Evolutionary conservation across 2,113 vertebrate genomes (phyloP).

Genomic region (Marmota flaviventris): DNA sequence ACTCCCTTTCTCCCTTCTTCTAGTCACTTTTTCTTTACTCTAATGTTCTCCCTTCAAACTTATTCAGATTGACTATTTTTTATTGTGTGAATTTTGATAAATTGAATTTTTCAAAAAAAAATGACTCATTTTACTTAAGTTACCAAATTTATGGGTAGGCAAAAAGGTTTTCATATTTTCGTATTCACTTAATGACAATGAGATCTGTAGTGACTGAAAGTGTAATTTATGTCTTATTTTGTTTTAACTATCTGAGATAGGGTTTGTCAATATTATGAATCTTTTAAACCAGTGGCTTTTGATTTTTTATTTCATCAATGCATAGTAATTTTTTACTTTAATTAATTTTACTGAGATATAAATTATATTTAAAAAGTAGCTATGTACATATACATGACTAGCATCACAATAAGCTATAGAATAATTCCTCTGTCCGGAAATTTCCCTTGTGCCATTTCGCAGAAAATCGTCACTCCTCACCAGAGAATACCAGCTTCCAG

Average conservation of each 20-base stretch:
- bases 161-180: background rate
- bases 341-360: background rate
- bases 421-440: background rate
- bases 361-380: background rate
- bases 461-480: background rate
- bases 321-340: background rate
- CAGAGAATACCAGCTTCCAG: background rate
- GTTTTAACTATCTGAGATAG: background rate
- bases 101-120: background rate
- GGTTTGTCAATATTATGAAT: background rate
- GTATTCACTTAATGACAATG: no score
- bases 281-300: background rate
- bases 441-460: background rate
- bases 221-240: background rate
- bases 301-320: background rate
- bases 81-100: background rate
- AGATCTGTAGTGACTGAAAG: background rate
- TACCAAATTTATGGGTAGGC: background rate
- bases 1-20: no score
- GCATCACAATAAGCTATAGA: background rate
- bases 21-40: no score
- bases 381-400: background rate
- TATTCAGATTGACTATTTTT: background rate
- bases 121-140: background rate
- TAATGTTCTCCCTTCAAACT: no score